phyloP scores from a whole-genome alignment of 2,888 invertebrate species.

The Disparrhopalites patrizii region DNA sequence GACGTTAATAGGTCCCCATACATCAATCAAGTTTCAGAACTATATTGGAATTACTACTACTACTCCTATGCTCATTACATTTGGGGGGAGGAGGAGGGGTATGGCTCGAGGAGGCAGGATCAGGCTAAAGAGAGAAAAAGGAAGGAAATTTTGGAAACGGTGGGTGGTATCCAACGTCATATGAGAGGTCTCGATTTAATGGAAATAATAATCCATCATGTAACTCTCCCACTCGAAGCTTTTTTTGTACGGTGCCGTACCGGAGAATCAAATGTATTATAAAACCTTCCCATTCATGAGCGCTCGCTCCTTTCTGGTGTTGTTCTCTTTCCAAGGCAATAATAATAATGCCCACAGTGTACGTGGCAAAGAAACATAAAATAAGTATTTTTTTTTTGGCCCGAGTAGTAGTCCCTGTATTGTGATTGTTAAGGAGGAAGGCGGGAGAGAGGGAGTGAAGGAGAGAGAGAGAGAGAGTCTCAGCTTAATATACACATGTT shows the following conservation, averaged over 20 bases:
- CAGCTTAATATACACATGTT: background rate
- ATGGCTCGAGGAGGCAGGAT: background rate
- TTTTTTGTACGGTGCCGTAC: too few relatives aligned
- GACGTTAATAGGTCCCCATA: slow-evolving; percentile 15
- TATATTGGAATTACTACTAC: background rate
- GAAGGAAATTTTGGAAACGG: background rate
- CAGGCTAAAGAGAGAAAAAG: background rate
- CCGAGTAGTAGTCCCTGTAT: too few relatives aligned
- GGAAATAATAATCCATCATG: background rate
- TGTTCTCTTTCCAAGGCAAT: too few relatives aligned
- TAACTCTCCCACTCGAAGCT: background rate
- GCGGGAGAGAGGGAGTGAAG: too few relatives aligned
- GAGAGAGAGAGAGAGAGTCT: background rate
- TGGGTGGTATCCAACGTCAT: background rate
- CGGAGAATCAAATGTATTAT: too few relatives aligned
- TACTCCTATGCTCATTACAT: background rate
- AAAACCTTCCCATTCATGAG: too few relatives aligned
- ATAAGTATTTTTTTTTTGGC: too few relatives aligned
- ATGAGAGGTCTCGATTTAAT: background rate
- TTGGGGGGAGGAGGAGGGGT: background rate
- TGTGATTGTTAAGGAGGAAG: background rate
- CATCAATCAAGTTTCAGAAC: slow-evolving; percentile 4
- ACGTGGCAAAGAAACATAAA: too few relatives aligned
- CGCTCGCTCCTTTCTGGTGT: too few relatives aligned
- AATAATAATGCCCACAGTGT: too few relatives aligned